These are phyloP conservation scores for Condylostylus longicornis DNA, from an alignment of 1,140 invertebrate species.

Conservation along the genomic window DNA sequence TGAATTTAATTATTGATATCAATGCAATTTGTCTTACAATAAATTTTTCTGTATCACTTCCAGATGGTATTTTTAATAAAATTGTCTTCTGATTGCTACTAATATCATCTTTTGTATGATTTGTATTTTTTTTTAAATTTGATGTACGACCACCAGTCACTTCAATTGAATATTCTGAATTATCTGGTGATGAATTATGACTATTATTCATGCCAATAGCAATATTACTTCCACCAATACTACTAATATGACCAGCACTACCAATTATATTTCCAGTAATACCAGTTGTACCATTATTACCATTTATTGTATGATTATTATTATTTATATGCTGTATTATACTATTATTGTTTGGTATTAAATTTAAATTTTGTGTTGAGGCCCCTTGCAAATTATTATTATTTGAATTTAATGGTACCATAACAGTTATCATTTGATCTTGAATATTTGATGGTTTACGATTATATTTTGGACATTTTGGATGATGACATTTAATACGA, in stretches of 20 bases:
- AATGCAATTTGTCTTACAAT: conserved; percentile 21
- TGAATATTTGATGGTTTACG: conserved; percentile 29
- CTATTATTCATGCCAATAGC: background rate
- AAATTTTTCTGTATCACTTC: conserved; percentile 26
- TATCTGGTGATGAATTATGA: conserved; percentile 23
- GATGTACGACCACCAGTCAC: conserved; percentile 13
- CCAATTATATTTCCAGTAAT: conserved; percentile 3
- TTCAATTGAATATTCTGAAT: conserved; percentile 24
- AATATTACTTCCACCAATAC: conserved; percentile 1
- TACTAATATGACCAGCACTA: conserved; percentile 5
- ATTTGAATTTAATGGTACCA: conserved; percentile 29
- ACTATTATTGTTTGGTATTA: conserved; percentile 12
- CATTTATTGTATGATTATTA: conserved; percentile 6
- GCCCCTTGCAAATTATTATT: conserved; percentile 15
- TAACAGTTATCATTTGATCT: conserved; percentile 32
- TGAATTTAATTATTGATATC: conserved; percentile 1
- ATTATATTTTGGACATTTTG: conserved; percentile 30
- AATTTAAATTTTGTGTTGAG: conserved; percentile 1
- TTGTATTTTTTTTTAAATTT: conserved; percentile 20
- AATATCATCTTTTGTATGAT: conserved; percentile 14
- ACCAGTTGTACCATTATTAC: conserved; percentile 11
- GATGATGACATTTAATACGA: conserved; percentile 31
- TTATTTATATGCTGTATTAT: conserved; percentile 4
- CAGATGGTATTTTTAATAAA: conserved; percentile 26
- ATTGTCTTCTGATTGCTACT: conserved; percentile 28